Conservation (phyloP, 2,888 invertebrate species). For the Volucella inflata region DNA sequence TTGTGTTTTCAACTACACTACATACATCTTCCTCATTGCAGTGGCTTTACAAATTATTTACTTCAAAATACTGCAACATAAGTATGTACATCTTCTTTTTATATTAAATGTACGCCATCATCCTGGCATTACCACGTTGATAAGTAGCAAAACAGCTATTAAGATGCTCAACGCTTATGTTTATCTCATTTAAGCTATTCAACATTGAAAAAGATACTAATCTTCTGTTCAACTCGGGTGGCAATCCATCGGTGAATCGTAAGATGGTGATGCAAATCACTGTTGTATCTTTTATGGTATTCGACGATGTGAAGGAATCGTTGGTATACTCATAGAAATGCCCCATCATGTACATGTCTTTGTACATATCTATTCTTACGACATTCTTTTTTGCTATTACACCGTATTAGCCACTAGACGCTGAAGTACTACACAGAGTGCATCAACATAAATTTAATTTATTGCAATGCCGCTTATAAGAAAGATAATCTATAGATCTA, state of each 20-base stretch:
- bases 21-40: too few species aligned
- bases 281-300: slow-evolving; percentile 4
- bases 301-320: slow-evolving; percentile 12
- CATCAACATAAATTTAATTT: slow-evolving; percentile 4
- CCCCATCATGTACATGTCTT: neutral
- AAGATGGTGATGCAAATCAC: slow-evolving; percentile 42
- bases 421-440: neutral
- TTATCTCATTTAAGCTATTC: slow-evolving; percentile 35
- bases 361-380: neutral
- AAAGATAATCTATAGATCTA: slow-evolving; percentile 7
- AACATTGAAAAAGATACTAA: slow-evolving; percentile 35
- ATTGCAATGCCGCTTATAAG: neutral
- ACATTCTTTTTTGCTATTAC: neutral
- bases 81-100: too few species aligned
- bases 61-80: too few species aligned
- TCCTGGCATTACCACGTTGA: neutral
- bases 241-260: slow-evolving; percentile 24
- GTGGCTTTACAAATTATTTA: too few species aligned
- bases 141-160: slow-evolving; percentile 19
- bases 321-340: neutral
- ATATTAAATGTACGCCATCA: too few species aligned
- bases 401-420: slow-evolving; percentile 2
- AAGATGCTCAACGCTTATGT: slow-evolving; percentile 2
- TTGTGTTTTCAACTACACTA: too few species aligned
- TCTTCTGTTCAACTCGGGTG: slow-evolving; percentile 39